Conservation (phyloP, 37 sponge, comb jelly and placozoan genomes). For the Ianthella basta region DNA sequence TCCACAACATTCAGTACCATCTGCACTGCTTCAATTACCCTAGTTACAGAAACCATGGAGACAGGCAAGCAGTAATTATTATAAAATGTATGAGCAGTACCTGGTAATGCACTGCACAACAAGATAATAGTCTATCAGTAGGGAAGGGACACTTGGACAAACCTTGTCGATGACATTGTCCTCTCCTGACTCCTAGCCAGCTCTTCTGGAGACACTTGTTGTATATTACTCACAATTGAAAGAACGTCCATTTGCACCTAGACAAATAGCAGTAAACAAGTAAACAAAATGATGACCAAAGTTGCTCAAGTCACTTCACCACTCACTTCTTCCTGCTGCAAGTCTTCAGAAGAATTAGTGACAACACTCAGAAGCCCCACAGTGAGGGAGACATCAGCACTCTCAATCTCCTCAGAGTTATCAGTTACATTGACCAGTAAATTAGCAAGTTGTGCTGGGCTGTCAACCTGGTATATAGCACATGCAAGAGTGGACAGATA, state of each 20-base stretch:
- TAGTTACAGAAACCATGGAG: too few relatives aligned
- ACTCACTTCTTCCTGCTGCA: slow-evolving; percentile 31
- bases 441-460: background rate
- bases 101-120: too few relatives aligned
- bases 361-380: background rate
- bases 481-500: too few relatives aligned
- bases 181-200: slow-evolving; percentile 36
- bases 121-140: too few relatives aligned
- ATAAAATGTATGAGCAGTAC: too few relatives aligned
- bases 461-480: background rate
- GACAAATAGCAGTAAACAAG: too few relatives aligned
- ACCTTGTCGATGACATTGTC: slow-evolving; percentile 41
- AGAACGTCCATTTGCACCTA: slow-evolving; percentile 35
- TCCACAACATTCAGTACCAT: too few relatives aligned
- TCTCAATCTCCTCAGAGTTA: background rate
- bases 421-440: background rate
- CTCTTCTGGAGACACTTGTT: slow-evolving; percentile 16
- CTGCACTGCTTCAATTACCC: too few relatives aligned
- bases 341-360: background rate
- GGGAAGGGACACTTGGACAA: too few relatives aligned
- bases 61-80: too few relatives aligned
- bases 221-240: slow-evolving; percentile 40
- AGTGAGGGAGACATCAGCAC: slow-evolving; percentile 2
- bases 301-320: too few relatives aligned
- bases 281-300: too few relatives aligned